These are phyloP conservation scores for Tetramorium parvispinum DNA, from an alignment of 1,140 invertebrate genomes.

Conservation along the genomic window DNA sequence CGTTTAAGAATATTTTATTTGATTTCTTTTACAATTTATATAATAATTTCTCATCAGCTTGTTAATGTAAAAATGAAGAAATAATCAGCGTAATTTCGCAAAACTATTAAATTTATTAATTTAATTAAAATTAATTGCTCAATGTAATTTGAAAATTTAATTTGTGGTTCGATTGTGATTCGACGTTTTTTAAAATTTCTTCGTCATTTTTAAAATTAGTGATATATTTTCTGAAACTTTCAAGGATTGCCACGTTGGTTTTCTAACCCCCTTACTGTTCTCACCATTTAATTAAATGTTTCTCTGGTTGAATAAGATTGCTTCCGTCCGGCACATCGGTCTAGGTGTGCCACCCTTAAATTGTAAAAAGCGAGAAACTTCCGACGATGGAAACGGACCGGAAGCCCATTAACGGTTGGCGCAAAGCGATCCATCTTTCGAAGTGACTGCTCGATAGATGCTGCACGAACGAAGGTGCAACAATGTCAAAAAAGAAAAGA, in stretches of 20 bases:
- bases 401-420: constrained; percentile 68
- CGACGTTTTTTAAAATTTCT: background rate
- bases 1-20: background rate
- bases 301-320: constrained; percentile 41
- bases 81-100: background rate
- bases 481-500: constrained; percentile 38
- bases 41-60: too few relatives aligned
- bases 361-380: constrained; percentile 62
- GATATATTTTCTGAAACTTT: constrained; percentile 9
- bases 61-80: background rate
- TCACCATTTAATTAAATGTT: constrained; percentile 50
- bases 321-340: constrained; percentile 42
- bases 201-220: background rate
- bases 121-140: background rate
- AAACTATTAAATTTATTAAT: background rate
- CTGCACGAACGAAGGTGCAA: constrained; percentile 33
- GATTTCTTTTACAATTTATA: too few relatives aligned
- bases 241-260: background rate
- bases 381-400: constrained; percentile 56
- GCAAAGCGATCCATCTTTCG: constrained; percentile 62
- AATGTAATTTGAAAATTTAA: background rate
- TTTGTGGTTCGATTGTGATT: too few relatives aligned
- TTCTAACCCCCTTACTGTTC: background rate
- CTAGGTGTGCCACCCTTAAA: constrained; percentile 50
- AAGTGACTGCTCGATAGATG: constrained; percentile 63